phyloP scores from a whole-genome alignment of 2,888 invertebrate genomes.

The Creontiades dilutus region DNA sequence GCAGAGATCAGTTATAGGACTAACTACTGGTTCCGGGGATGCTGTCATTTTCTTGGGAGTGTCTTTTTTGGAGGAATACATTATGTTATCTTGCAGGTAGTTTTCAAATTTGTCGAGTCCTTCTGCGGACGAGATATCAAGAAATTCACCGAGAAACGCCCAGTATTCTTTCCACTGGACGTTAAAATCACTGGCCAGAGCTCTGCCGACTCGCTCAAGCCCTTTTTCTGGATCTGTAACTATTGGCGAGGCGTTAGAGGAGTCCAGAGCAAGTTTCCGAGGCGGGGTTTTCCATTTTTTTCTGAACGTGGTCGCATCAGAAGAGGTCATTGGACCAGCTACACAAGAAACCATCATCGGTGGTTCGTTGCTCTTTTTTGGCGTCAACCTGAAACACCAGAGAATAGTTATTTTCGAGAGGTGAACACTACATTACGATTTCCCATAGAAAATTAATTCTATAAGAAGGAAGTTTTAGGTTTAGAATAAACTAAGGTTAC shows the following conservation, averaged over 20 bases:
- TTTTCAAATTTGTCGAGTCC: slow-evolving; percentile 88
- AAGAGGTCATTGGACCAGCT: slow-evolving; percentile 94
- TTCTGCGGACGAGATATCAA: slow-evolving; percentile 86
- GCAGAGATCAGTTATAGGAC: slow-evolving; percentile 62
- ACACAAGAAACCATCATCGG: slow-evolving; percentile 81
- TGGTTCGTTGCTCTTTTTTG: slow-evolving; percentile 24
- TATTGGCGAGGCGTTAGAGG: slow-evolving; percentile 77
- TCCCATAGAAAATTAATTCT: no score
- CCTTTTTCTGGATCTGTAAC: slow-evolving; percentile 89
- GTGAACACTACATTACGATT: no score
- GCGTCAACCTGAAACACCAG: slow-evolving; percentile 45
- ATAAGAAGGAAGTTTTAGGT: neutral
- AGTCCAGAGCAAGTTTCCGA: slow-evolving; percentile 59
- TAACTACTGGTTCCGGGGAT: neutral
- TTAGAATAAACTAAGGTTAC: no score
- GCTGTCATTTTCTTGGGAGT: neutral
- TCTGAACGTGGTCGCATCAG: slow-evolving; percentile 85
- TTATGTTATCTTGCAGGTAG: slow-evolving; percentile 82
- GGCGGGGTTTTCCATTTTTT: slow-evolving; percentile 85
- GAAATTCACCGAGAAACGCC: slow-evolving; percentile 91
- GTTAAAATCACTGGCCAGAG: slow-evolving; percentile 85
- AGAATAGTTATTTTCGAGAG: no score
- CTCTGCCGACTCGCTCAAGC: slow-evolving; percentile 90
- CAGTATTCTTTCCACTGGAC: slow-evolving; percentile 95
- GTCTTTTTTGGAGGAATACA: neutral